These are phyloP conservation scores for Triplophysa bombifrons DNA, from an alignment of 2,797 vertebrate genomes.

Conservation along the genomic window DNA sequence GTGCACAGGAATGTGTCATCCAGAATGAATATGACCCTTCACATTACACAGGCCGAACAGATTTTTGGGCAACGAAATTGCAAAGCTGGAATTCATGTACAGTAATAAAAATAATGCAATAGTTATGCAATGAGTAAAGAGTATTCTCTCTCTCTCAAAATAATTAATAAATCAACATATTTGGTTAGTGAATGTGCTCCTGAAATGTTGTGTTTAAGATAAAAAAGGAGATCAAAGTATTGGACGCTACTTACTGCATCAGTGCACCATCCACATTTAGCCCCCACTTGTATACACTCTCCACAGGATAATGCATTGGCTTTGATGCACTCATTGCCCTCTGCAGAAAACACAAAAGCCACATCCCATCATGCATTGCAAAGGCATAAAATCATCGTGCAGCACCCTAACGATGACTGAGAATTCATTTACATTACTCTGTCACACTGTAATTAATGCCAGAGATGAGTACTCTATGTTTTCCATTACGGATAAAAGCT, in stretches of 20 bases:
- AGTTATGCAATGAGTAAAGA: too few relatives aligned
- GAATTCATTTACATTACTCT: slow-evolving; percentile 61
- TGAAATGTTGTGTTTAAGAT: neutral
- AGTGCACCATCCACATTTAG: slow-evolving; percentile 93
- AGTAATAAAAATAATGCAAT: too few relatives aligned
- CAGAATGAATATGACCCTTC: neutral
- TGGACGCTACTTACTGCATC: slow-evolving; percentile 80
- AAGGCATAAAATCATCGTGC: slow-evolving; percentile 46
- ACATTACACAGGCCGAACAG: slow-evolving; percentile 5
- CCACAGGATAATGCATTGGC: slow-evolving; percentile 95
- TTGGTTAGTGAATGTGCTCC: too few relatives aligned
- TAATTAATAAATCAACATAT: too few relatives aligned
- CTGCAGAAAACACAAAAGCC: slow-evolving; percentile 67
- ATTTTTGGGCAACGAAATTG: neutral
- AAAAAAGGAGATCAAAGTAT: neutral
- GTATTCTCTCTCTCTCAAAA: neutral
- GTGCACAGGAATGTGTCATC: neutral
- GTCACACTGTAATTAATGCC: slow-evolving; percentile 60
- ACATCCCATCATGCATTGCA: slow-evolving; percentile 25
- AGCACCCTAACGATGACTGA: slow-evolving; percentile 18
- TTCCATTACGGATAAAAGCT: slow-evolving; percentile 59
- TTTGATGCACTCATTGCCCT: slow-evolving; percentile 91
- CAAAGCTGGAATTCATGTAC: too few relatives aligned
- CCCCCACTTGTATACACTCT: slow-evolving; percentile 94
- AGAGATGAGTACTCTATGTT: slow-evolving; percentile 59